Evolutionary conservation across 2,797 vertebrate genomes (phyloP).

Genomic region (Scomberomorus guttatus): DNA sequence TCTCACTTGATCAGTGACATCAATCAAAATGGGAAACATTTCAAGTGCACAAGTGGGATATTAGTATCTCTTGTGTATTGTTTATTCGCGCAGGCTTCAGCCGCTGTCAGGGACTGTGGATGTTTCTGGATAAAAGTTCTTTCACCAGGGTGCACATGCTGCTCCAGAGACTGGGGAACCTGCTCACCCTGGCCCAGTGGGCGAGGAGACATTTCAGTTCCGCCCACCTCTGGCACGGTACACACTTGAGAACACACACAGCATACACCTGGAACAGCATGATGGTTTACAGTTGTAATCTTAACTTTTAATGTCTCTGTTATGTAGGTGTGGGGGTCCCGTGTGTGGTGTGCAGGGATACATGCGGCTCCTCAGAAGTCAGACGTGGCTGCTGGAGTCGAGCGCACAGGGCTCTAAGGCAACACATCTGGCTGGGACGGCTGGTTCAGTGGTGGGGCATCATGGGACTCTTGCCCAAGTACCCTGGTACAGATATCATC

Average conservation of each 20-base stretch:
- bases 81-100: conserved; percentile 65
- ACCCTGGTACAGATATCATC: conserved; percentile 57
- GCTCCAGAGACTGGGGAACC: conserved; percentile 75
- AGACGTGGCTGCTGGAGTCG: conserved; percentile 53
- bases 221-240: conserved; percentile 62
- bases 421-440: conserved; percentile 74
- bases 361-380: conserved; percentile 14
- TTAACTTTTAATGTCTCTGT: neutral
- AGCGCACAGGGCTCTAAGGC: conserved; percentile 62
- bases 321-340: conserved; percentile 54
- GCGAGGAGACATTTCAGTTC: conserved; percentile 41
- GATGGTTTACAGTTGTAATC: neutral
- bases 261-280: neutral
- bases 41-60: neutral
- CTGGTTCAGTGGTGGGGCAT: conserved; percentile 81
- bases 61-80: neutral
- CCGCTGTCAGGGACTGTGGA: conserved; percentile 76
- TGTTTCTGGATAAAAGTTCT: conserved; percentile 73
- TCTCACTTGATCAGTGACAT: neutral
- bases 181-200: conserved; percentile 73
- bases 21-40: neutral
- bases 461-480: conserved; percentile 76
- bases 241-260: neutral
- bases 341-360: conserved; percentile 54
- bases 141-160: conserved; percentile 67